Base-by-base conservation (phyloP, 1,140 invertebrate genomes). In the Platyura marginata region DNA sequence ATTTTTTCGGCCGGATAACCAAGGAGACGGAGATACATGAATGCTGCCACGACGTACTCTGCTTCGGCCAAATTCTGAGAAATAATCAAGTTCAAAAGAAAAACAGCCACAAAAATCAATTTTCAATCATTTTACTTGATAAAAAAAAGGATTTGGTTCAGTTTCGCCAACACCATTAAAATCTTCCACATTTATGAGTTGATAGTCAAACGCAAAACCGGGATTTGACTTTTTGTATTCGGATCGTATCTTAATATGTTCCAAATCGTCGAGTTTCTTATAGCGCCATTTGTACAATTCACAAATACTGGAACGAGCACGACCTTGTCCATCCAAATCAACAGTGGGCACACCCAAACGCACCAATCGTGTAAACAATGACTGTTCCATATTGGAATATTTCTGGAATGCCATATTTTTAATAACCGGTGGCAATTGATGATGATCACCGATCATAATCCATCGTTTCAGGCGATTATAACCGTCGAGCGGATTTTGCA, bases 361-460 rank as follows among this genome's bases (percentile, higher is more conserved):
- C 1, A 99, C 94, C 57, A 99, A 82, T 39, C 96, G 68, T 0
- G 94, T 93, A 59, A 99, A 99, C 3, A 99, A 67, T 23, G 89
- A 94, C 59, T 99, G 96, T 57, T 99, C 96, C 95, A 99, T 98
- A 56, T 99, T 99, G 5, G 89, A 94, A 63, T 94, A 99, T 59
- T 99, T 99, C 64, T 99, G 93, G 63, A 99, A 99, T 13, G 94
- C 94, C 87, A 98, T 96, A 59, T 99, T 99, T 63, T 99, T 98
- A 29, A 99, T 96, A 9, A 99, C 92, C 0, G 96, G 96, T 1
- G 96, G 96, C 47, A 99, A 67, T 62, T 99, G 96, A 65, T 98
- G 91, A 63, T 99, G 96, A 68, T 99, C 95, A 5, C 95, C 96
- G 56, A 99, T 98, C 96, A 99, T 99, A 41, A 99, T 97, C 95